Evolutionary conservation across 2,113 vertebrate species (phyloP), one percentile per base, ranked within the genome.

Genomic region (Prinia subflava): DNA sequence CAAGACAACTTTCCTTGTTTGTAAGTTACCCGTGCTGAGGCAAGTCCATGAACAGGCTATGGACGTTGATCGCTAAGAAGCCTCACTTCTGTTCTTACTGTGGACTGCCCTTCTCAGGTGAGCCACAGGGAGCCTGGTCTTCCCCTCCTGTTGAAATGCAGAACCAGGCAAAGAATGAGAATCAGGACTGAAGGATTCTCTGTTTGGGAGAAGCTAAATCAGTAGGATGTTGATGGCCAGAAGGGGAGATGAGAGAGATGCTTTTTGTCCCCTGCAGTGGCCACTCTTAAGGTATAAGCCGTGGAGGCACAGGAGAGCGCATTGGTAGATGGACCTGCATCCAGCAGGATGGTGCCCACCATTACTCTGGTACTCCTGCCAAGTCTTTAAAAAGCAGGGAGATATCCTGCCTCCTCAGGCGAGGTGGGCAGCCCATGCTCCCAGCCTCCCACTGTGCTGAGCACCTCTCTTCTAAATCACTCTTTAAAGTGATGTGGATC

Each of bases 401-500:
- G 79, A 33, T 2, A 0, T 53, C 70, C 53, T 56, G 59, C 70
- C 62, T 94, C 31, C 53, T 71, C 37, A 33, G 59, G 44, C 0
- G 0, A 44, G 7, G 11, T 37, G 70, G 50, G 52, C 59, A 79
- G 22, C 10, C 22, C 46, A 44, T 46, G 65, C 78, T 90, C 46
- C 68, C 83, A 73, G 75, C 59, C 50, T 88, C 39, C 46, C 0
- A 0, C 0, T 0, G 49, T 3, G 0, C 71, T 35, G 63, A 92
- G 73, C 79, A 67, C 39, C 68, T 74, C 90, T 82, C 46, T 30
- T 78, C 25, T 63, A 18, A 50, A 64, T 46, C 90, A 53, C 79
- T 64, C 39, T 33, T 49, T 22, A 13, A 81, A 78, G 73, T 60
- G 74, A 11, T 52, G 19, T 15, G 15, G 25, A 52, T 81, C 49